Conservation (phyloP, 2,888 invertebrate species). For the Orchesellides sinensis region DNA sequence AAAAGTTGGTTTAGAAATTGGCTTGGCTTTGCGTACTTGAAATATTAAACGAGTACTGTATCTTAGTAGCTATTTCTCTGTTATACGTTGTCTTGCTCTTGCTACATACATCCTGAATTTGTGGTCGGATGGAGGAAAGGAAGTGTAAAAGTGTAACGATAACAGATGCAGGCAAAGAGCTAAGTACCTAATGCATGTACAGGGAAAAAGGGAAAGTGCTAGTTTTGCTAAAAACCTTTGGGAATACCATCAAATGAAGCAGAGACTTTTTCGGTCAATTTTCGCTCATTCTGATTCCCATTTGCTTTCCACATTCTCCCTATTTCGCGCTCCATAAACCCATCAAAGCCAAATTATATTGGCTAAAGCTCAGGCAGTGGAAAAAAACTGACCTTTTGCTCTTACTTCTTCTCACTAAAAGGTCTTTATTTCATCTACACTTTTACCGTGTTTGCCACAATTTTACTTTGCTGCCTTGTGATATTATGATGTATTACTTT, state of each 20-base stretch:
- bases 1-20: too few relatives aligned
- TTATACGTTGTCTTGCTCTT: too few relatives aligned
- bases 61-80: too few relatives aligned
- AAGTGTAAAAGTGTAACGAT: too few relatives aligned
- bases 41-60: too few relatives aligned
- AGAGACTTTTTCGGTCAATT: constrained; percentile 71
- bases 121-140: too few relatives aligned
- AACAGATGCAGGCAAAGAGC: too few relatives aligned
- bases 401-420: constrained; percentile 35
- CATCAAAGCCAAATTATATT: constrained; percentile 71
- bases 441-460: constrained; percentile 49
- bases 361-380: constrained; percentile 51
- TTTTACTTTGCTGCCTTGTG: constrained; percentile 46
- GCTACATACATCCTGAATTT: too few relatives aligned
- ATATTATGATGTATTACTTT: constrained; percentile 67
- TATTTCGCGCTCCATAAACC: constrained; percentile 72
- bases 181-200: too few relatives aligned
- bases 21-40: too few relatives aligned
- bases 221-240: constrained; percentile 71
- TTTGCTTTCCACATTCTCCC: constrained; percentile 55
- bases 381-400: constrained; percentile 70
- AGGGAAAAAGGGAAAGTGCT: constrained; percentile 53
- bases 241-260: constrained; percentile 70
- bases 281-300: constrained; percentile 73
- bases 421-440: constrained; percentile 35